Evolutionary conservation across 2,113 vertebrate species (phyloP), one percentile per base, ranked within the genome.

Genomic region (Tachysurus vachellii): DNA sequence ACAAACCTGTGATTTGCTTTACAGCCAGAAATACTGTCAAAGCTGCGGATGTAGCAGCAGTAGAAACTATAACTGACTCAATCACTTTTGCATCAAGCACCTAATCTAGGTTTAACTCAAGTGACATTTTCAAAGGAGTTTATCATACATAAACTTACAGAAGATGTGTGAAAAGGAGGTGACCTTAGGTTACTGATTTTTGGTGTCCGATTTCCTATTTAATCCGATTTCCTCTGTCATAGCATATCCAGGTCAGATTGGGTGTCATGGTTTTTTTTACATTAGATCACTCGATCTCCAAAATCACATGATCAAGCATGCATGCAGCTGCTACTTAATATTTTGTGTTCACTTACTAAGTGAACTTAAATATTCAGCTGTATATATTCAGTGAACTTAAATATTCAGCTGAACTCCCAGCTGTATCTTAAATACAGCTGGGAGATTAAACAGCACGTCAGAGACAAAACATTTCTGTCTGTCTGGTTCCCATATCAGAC

Each of bases 161-260:
- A 17, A 73, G 64, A 26, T 6, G 28, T 76, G 19, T 71, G 47
- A 80, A 76, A 59, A 36, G 47, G 61, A 42, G 31, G 11, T 36
- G 47, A 83, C 62, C 71, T 50, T 59, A 86, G 75, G 70, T 89
- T 66, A 80, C 73, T 68, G 81, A 82, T 70, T 90, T 85, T 89
- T 62, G 83, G 59, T 87, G 75, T 80, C 77, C 84, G 84, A 77
- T 82, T 86, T 85, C 53, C 57, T 36, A 42, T 59, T 70, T 82
- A 70, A n/a, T n/a, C n/a, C n/a, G n/a, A n/a, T n/a, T n/a, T n/a
- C n/a, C n/a, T n/a, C 77, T 23, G 7, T 44, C 62, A 36, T 44
- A 84, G 64, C 47, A 47, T 56, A 77, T 59, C 84, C 85, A 80
- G 10, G 59, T 80, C 61, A 84, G 53, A 28, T 68, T 47, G n/a